Conservation (phyloP, 2,888 invertebrate species). For the Drosophila basisetae region DNA sequence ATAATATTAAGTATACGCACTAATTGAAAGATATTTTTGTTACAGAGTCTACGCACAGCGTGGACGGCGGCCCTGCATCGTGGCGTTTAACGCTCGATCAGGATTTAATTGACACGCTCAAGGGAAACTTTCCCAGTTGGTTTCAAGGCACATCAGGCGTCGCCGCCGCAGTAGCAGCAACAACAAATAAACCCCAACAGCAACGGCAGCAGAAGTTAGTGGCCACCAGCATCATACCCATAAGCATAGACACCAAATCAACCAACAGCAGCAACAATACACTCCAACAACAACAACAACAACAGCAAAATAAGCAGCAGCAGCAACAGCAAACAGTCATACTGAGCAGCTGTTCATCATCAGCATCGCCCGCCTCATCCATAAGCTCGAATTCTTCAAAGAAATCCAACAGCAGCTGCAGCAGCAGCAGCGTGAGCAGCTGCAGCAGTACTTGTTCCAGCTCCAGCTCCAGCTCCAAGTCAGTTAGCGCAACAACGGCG, state of each 20-base stretch:
- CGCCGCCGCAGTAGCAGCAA: conserved; percentile 41
- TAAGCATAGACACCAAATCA: conserved; percentile 68
- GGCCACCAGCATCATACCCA: conserved; percentile 66
- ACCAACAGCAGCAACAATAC: conserved; percentile 70
- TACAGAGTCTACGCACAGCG: conserved; percentile 91
- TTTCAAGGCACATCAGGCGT: conserved; percentile 87
- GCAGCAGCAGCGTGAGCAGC: conserved; percentile 62
- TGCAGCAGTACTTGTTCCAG: conserved; percentile 61
- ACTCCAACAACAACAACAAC: conserved; percentile 69
- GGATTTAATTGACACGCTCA: conserved; percentile 96
- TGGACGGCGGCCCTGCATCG: conserved; percentile 91
- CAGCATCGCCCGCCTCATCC: conserved; percentile 83
- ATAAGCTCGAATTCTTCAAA: conserved; percentile 82
- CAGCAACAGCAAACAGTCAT: conserved; percentile 65
- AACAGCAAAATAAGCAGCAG: conserved; percentile 33
- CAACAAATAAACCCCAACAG: conserved; percentile 55
- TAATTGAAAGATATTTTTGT: conserved; percentile 61
- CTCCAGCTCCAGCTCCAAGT: conserved; percentile 57
- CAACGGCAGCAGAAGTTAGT: conserved; percentile 57
- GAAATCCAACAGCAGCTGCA: conserved; percentile 72
- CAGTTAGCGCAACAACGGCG: conserved; percentile 58
- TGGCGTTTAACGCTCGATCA: conserved; percentile 97
- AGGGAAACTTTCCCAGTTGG: conserved; percentile 97
- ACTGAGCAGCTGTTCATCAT: conserved; percentile 69
- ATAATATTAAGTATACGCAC: conserved; percentile 17